Conservation (phyloP, 2,797 vertebrate species). For the Pelochelys cantorii region DNA sequence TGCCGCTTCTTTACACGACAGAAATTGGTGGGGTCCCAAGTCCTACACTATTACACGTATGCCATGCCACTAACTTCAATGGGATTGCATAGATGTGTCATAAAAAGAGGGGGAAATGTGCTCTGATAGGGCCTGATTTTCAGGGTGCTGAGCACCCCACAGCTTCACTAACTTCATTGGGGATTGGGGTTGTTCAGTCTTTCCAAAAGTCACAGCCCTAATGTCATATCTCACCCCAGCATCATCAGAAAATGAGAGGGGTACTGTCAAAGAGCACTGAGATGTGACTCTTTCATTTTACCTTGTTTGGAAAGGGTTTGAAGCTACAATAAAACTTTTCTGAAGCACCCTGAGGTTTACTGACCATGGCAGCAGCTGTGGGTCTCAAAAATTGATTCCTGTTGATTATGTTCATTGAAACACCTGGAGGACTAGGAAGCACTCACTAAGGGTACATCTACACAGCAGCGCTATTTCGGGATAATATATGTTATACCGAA, state of each 20-base stretch:
- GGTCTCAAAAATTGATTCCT: constrained; percentile 66
- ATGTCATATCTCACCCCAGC: constrained; percentile 38
- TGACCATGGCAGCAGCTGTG: constrained; percentile 72
- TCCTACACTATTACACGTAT: accelerated
- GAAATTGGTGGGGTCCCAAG: not conserved
- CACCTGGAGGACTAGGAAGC: constrained; percentile 45
- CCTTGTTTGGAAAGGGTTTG: constrained; percentile 70
- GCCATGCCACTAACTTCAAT: not conserved
- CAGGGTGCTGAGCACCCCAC: not conserved
- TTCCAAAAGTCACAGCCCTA: constrained; percentile 33
- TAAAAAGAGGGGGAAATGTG: not conserved
- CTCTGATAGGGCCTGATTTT: accelerated
- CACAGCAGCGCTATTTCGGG: too few relatives aligned
- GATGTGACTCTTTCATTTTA: not conserved
- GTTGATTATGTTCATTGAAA: constrained; percentile 70
- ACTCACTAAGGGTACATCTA: not conserved
- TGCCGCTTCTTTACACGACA: not conserved
- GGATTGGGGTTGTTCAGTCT: constrained; percentile 12
- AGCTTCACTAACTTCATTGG: not conserved
- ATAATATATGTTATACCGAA: too few relatives aligned
- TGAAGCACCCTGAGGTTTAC: not conserved
- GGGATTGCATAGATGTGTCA: not conserved
- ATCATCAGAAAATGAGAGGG: constrained; percentile 40
- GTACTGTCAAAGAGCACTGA: constrained; percentile 15
- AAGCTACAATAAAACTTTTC: constrained; percentile 69